Evolutionary conservation across 2,113 vertebrate species (phyloP).

Genomic region (Forbesichthys agassizii): DNA sequence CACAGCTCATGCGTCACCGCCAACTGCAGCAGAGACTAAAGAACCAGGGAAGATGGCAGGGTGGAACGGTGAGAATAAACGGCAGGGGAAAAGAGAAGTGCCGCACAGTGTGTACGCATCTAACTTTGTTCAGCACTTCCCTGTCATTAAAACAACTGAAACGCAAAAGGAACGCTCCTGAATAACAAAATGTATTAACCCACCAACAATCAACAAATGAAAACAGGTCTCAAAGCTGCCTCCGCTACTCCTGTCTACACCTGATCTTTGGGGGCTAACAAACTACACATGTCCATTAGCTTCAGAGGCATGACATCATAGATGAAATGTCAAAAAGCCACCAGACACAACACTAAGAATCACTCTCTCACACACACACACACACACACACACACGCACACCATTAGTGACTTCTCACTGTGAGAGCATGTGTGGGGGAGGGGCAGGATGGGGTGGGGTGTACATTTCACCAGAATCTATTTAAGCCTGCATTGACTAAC

Average conservation of each 20-base stretch:
- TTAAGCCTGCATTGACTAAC: conserved; percentile 13
- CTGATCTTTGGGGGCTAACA: conserved; percentile 28
- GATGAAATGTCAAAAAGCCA: conserved; percentile 41
- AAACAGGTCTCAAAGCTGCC: background rate
- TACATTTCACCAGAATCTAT: conserved; percentile 18
- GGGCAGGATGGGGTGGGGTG: background rate
- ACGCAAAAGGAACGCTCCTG: background rate
- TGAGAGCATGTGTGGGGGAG: conserved; percentile 5
- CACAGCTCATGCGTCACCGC: conserved; percentile 75
- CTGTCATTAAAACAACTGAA: background rate
- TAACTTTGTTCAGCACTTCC: too few species aligned
- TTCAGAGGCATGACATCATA: conserved; percentile 59
- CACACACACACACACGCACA: conserved; percentile 28
- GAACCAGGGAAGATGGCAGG: conserved; percentile 40
- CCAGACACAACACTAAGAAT: conserved; percentile 19
- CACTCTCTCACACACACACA: conserved; percentile 7
- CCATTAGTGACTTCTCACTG: conserved; percentile 21
- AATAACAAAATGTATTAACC: background rate
- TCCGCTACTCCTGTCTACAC: background rate
- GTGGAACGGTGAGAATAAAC: conserved; percentile 8
- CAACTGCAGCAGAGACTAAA: conserved; percentile 69
- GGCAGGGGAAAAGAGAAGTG: background rate
- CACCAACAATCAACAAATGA: background rate
- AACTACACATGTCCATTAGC: conserved; percentile 45
- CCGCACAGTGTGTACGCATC: background rate